Conservation (phyloP, 2,888 invertebrate species). For the Papilio protenor region DNA sequence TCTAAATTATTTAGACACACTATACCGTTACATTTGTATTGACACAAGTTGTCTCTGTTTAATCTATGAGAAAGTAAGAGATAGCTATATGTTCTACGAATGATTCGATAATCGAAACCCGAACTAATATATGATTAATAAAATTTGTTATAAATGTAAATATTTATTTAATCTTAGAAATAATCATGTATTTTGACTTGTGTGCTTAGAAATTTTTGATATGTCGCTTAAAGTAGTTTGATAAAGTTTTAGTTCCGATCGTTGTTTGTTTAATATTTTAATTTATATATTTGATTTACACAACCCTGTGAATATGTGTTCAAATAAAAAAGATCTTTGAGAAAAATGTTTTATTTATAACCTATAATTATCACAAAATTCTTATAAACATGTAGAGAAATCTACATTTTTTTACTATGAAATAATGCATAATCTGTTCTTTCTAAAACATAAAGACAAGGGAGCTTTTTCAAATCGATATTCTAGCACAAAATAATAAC, state of each 20-base stretch:
- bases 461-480: too few species aligned
- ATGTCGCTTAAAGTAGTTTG: neutral
- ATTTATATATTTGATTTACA: conserved; percentile 4
- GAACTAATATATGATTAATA: too few species aligned
- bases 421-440: too few species aligned
- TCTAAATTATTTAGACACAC: too few species aligned
- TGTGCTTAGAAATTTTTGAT: neutral
- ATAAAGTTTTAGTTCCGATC: neutral
- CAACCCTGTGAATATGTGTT: conserved; percentile 8
- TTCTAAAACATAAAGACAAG: too few species aligned
- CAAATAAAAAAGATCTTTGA: conserved; percentile 23
- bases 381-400: neutral
- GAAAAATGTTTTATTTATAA: neutral
- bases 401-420: neutral
- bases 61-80: too few species aligned
- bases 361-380: neutral
- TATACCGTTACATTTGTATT: too few species aligned
- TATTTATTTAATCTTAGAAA: neutral
- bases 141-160: neutral
- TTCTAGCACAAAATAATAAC: neutral
- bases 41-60: too few species aligned
- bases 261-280: neutral
- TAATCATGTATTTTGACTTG: neutral
- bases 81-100: too few species aligned
- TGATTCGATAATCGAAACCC: too few species aligned